phyloP scores from a whole-genome alignment of 1,140 invertebrate species.

The Lepidotrigona ventralis region DNA sequence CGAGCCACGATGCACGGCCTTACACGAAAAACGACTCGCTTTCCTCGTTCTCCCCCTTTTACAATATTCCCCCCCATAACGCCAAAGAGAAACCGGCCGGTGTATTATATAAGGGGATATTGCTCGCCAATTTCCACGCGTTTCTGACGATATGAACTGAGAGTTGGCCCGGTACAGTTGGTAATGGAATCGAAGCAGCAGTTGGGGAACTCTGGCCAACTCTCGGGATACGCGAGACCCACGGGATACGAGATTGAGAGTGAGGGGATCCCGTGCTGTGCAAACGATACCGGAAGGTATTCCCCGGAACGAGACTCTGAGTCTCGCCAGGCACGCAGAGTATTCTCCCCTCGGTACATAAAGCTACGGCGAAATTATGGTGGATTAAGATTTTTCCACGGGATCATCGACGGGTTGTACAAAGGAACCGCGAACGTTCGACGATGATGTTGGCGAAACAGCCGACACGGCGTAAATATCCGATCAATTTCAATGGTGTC shows the following conservation, averaged over 20 bases:
- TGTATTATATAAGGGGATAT: conserved; percentile 24
- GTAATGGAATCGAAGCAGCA: not conserved
- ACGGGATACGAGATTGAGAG: conserved; percentile 35
- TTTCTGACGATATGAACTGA: conserved; percentile 36
- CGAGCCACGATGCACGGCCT: not conserved
- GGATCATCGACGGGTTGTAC: not conserved
- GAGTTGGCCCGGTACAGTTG: too few relatives aligned
- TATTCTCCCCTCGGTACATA: conserved; percentile 21
- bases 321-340: conserved; percentile 26
- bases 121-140: conserved; percentile 39
- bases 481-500: conserved; percentile 3
- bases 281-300: conserved; percentile 41
- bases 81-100: conserved; percentile 5
- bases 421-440: not conserved
- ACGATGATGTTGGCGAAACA: not conserved
- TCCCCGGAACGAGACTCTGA: not conserved
- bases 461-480: not conserved
- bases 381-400: conserved; percentile 30
- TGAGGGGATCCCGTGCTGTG: conserved; percentile 20
- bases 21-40: not conserved
- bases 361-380: conserved; percentile 36
- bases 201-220: conserved; percentile 15
- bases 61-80: not conserved
- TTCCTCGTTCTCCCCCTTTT: not conserved
- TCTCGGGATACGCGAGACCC: not conserved